Conservation (phyloP, 2,113 vertebrate species). For the Saccopteryx bilineata region DNA sequence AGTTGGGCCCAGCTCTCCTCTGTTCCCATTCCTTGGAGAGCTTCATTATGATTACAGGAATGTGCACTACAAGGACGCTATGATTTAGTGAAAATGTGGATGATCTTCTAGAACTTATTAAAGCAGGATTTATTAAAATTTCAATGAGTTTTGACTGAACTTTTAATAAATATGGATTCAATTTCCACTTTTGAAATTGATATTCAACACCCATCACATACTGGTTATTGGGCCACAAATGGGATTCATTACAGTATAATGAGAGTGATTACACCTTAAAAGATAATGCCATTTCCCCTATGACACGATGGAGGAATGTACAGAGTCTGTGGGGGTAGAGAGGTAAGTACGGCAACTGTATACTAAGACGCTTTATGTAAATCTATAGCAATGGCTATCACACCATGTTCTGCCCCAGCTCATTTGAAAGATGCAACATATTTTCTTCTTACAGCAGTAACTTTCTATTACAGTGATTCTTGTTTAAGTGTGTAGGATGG, state of each 20-base stretch:
- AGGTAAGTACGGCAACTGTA: background rate
- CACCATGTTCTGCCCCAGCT: background rate
- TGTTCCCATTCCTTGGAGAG: background rate
- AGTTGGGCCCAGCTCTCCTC: background rate
- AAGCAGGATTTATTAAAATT: background rate
- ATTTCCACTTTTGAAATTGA: conserved; percentile 31
- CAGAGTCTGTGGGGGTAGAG: background rate
- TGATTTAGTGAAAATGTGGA: conserved; percentile 14
- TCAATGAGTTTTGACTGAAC: background rate
- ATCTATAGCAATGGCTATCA: background rate
- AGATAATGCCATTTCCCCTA: background rate
- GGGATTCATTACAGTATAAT: background rate
- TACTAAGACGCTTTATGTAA: background rate
- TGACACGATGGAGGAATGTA: background rate
- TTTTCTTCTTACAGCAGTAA: background rate
- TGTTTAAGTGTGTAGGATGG: background rate
- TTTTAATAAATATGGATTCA: background rate
- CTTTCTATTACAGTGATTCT: background rate
- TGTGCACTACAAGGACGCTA: background rate
- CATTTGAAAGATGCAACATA: background rate
- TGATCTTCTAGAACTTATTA: background rate
- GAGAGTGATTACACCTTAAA: background rate
- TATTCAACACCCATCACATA: background rate
- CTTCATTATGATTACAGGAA: background rate
- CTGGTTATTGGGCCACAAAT: background rate